These are phyloP conservation scores for Tachysurus fulvidraco DNA, from an alignment of 2,113 vertebrate genomes.

Conservation along the genomic window DNA sequence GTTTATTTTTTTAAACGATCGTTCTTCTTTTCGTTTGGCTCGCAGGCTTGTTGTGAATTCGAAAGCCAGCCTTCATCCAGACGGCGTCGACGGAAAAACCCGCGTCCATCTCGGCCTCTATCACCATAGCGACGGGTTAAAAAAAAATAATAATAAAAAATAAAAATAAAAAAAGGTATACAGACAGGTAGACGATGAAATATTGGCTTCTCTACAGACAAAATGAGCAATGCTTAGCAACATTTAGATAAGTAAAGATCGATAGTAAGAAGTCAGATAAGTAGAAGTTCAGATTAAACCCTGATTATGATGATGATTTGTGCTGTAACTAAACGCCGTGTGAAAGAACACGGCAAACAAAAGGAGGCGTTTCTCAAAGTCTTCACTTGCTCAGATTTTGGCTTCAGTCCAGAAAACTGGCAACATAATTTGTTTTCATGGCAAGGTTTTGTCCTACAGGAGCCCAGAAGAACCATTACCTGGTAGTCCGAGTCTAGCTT, in stretches of 20 bases:
- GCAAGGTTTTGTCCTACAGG: background rate
- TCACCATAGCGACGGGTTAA: background rate
- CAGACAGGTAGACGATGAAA: background rate
- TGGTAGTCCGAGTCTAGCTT: conserved; percentile 84
- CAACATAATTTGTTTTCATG: background rate
- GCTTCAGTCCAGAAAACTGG: background rate
- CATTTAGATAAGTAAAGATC: background rate
- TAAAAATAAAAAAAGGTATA: too few relatives aligned
- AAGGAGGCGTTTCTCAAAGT: background rate
- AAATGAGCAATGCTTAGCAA: too few relatives aligned
- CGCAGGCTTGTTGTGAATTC: background rate
- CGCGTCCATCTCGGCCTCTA: background rate
- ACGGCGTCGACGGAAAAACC: background rate
- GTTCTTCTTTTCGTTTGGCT: background rate
- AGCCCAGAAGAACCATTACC: conserved; percentile 70
- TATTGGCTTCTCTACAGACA: background rate
- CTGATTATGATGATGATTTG: background rate
- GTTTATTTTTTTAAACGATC: too few relatives aligned
- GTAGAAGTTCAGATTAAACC: background rate
- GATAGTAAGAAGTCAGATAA: background rate
- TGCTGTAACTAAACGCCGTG: background rate
- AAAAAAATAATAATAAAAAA: too few relatives aligned
- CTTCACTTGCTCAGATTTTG: background rate
- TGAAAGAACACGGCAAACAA: background rate
- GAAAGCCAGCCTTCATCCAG: background rate